Conservation (phyloP, 2,797 vertebrate species). For the Picus viridis region DNA sequence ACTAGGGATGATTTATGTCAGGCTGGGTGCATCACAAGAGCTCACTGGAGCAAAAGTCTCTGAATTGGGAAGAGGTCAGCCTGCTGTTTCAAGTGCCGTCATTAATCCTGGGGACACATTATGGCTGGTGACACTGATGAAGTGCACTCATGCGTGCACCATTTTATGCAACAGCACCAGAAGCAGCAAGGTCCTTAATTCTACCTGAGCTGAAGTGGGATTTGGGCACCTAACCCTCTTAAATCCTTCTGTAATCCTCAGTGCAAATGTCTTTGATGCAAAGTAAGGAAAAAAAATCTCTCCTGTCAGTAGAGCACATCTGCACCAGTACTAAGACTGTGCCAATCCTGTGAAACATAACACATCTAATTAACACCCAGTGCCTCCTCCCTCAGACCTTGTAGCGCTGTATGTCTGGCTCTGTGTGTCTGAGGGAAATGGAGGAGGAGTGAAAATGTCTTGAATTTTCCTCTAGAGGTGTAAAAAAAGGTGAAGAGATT, state of each 20-base stretch:
- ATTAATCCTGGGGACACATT: neutral
- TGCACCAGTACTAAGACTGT: neutral
- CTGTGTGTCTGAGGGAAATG: neutral
- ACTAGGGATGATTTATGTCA: constrained; percentile 6
- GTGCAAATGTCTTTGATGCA: constrained; percentile 1
- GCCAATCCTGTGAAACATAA: neutral
- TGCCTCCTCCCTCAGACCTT: neutral
- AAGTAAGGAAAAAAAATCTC: constrained; percentile 18
- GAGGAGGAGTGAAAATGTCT: neutral
- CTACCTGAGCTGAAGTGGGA: neutral
- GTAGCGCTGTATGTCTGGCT: neutral
- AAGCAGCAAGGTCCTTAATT: neutral
- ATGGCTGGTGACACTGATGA: neutral
- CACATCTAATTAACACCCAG: neutral
- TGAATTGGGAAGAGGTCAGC: neutral
- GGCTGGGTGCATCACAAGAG: neutral
- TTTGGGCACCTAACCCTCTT: neutral
- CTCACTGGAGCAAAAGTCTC: neutral
- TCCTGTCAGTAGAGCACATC: neutral
- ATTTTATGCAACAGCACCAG: neutral
- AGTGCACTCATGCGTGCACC: neutral
- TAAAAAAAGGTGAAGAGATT: neutral
- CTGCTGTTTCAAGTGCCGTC: neutral
- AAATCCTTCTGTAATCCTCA: constrained; percentile 1
- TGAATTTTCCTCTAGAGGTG: neutral